Evolutionary conservation across 1,140 invertebrate species (phyloP), one percentile per base, ranked within the genome.

Genomic region (Oppia nitens): DNA sequence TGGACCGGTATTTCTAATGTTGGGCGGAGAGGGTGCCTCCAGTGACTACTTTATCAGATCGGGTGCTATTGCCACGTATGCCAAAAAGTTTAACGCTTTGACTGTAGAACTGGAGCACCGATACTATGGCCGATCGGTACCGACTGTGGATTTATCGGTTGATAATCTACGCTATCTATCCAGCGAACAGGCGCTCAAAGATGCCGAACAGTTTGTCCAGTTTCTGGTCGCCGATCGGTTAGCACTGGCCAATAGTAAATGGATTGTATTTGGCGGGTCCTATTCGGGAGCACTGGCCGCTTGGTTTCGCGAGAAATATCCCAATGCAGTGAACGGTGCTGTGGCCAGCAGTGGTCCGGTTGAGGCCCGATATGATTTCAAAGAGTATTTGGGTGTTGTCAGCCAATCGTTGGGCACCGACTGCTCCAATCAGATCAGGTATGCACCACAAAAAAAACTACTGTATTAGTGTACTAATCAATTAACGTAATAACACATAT

Each of bases 281-380:
- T 69, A 71, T 69, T 77, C 76, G n/a, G 94, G 93, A 55, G 98
- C 98, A 93, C 71, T 98, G 27, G 78, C 93, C 25, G 87, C 92
- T 2, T 98, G 92, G 85, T 79, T 97, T 57, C 78, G 94, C 28
- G 86, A 95, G 68, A 98, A 97, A 72, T 98, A 96, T 76, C 93
- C 94, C 6, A 83, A 91, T 66, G 71, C 89, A 47, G 80, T 95
- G 14, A 72, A 75, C 62, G 84, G 82, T 81, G 83, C 66, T 61
- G 57, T 55, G 24, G 23, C 59, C 9, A 58, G 53, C 6, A 71
- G 70, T 65, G 72, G 70, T 6, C 73, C 73, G 28, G 64, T 74
- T 9, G 54, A 66, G 24, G 71, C 73, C 40, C 24, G 66, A 28
- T 53, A 72, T 6, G 64, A 74, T 64, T 74, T 74, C 60, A 61